Percentiles rank a stretch among this genome's conserved stretches.
phyloP scores from a whole-genome alignment of 2,888 invertebrate genomes.

The Amphimallon solstitiale region DNA sequence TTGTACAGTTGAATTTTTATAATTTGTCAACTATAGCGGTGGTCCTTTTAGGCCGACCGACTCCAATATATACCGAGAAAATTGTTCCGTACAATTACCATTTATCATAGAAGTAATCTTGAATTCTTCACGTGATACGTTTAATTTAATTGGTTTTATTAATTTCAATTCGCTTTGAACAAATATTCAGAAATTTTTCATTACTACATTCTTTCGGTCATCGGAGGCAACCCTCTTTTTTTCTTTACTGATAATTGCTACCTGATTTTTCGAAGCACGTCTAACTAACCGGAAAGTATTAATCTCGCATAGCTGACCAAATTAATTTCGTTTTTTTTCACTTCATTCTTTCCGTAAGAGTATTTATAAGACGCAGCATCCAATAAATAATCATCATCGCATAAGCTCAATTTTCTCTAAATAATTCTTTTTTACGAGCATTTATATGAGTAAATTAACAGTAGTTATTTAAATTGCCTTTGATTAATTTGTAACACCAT shows the following conservation, averaged over 20 bases:
- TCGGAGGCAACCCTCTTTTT: constrained; percentile 25
- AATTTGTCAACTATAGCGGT: constrained; percentile 61
- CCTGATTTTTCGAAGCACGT: constrained; percentile 38
- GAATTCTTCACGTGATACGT: constrained; percentile 40
- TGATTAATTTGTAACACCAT: constrained; percentile 17
- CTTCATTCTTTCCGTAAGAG: neutral
- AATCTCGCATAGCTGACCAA: constrained; percentile 34
- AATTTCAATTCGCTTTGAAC: constrained; percentile 39
- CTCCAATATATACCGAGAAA: constrained; percentile 41
- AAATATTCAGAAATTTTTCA: constrained; percentile 28
- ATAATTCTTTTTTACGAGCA: neutral
- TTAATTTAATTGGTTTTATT: constrained; percentile 45
- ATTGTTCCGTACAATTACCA: constrained; percentile 46
- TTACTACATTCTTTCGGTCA: constrained; percentile 31
- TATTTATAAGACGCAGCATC: constrained; percentile 13
- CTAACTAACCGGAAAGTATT: constrained; percentile 37
- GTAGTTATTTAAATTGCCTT: constrained; percentile 15
- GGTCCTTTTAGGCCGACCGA: constrained; percentile 54
- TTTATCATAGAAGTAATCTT: constrained; percentile 43
- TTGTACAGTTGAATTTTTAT: constrained; percentile 60
- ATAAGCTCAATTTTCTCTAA: constrained; percentile 6
- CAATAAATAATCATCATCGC: constrained; percentile 13
- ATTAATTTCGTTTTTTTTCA: constrained; percentile 30
- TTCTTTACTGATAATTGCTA: constrained; percentile 34
- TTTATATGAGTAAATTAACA: neutral